Evolutionary conservation across 2,888 invertebrate species (phyloP).

Genomic region (Drosophila anceps): DNA sequence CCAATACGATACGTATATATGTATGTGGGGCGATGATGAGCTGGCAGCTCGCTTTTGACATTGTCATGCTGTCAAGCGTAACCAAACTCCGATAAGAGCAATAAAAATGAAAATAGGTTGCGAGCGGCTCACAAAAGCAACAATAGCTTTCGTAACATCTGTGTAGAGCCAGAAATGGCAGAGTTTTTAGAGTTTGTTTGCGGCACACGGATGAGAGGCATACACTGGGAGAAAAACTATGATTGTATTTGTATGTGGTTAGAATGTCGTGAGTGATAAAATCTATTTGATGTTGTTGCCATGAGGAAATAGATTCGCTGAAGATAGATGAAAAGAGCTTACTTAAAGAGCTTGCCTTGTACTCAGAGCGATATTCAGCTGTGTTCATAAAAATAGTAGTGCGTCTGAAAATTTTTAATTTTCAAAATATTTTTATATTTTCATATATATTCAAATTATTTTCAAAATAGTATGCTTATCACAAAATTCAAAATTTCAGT

Average conservation of each 20-base stretch:
- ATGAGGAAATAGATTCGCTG: background rate
- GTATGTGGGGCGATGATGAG: constrained; percentile 26
- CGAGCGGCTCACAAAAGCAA: constrained; percentile 65
- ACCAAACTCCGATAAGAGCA: constrained; percentile 84
- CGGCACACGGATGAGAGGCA: constrained; percentile 22
- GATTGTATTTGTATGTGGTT: background rate
- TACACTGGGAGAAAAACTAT: constrained; percentile 42
- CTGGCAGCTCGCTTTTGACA: constrained; percentile 59
- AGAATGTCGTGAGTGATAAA: background rate
- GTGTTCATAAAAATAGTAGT: too few relatives aligned
- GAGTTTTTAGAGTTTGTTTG: constrained; percentile 26
- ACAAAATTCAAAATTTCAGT: too few relatives aligned
- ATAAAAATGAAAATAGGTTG: constrained; percentile 75
- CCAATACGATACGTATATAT: constrained; percentile 56
- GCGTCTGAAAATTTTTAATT: too few relatives aligned
- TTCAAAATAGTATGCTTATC: too few relatives aligned
- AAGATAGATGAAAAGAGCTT: too few relatives aligned
- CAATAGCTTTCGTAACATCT: constrained; percentile 67
- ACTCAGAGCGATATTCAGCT: too few relatives aligned
- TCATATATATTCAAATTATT: too few relatives aligned
- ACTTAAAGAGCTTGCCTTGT: too few relatives aligned
- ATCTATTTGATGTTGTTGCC: background rate
- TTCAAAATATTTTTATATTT: too few relatives aligned
- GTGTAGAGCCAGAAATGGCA: constrained; percentile 47
- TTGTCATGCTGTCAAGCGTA: constrained; percentile 82